Conservation (phyloP, 2,797 vertebrate species). For the Oreochromis mossambicus region DNA sequence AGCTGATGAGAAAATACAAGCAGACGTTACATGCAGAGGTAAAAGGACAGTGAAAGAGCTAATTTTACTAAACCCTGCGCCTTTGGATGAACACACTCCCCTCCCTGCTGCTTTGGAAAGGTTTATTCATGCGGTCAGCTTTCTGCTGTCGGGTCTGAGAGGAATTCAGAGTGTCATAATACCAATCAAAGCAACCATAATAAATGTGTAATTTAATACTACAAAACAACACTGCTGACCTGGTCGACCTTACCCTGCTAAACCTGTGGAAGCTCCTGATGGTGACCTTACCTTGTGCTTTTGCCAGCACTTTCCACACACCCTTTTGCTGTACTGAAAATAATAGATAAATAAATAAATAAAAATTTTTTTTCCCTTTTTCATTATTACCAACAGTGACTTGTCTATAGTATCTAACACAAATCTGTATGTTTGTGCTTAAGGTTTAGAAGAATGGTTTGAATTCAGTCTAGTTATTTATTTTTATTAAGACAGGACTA, state of each 20-base stretch:
- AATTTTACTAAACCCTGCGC: neutral
- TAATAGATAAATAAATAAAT: neutral
- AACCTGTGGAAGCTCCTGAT: neutral
- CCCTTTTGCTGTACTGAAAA: neutral
- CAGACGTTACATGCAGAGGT: neutral
- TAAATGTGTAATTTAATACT: neutral
- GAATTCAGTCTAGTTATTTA: neutral
- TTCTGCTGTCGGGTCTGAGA: neutral
- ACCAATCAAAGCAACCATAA: neutral
- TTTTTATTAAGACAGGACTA: neutral
- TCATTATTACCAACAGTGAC: neutral
- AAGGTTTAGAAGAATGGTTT: neutral
- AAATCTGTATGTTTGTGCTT: neutral
- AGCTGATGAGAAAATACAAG: slow-evolving; percentile 75
- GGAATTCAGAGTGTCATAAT: neutral
- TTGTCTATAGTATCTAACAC: neutral
- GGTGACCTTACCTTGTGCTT: neutral
- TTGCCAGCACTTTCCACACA: neutral
- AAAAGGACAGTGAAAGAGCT: neutral
- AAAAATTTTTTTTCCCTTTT: neutral
- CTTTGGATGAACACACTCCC: neutral
- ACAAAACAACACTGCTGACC: neutral
- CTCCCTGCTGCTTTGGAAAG: neutral
- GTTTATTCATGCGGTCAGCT: neutral
- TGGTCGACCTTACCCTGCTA: neutral